Conservation (phyloP, 2,888 invertebrate genomes). For the Brenthis ino region DNA sequence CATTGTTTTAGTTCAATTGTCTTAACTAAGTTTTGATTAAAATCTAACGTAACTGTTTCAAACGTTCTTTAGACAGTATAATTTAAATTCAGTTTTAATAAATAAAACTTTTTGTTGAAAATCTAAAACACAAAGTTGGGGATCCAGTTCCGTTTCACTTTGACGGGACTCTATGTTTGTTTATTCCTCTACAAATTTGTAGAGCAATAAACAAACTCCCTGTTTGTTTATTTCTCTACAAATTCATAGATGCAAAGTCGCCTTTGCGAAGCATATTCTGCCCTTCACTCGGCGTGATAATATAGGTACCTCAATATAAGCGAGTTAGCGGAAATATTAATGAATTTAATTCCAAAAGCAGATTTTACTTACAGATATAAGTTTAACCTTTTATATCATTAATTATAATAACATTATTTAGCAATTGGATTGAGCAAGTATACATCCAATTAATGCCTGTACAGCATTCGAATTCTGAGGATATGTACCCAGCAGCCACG, state of each 20-base stretch:
- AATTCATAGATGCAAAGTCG: constrained; percentile 29
- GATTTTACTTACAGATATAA: constrained; percentile 4
- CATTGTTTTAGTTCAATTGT: constrained; percentile 8
- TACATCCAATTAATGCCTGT: neutral
- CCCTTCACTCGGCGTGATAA: constrained; percentile 24
- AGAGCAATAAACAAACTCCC: neutral
- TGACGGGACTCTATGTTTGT: neutral
- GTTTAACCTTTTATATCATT: constrained; percentile 9
- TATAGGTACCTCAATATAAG: constrained; percentile 21
- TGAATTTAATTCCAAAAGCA: constrained; percentile 11
- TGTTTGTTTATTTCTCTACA: constrained; percentile 26
- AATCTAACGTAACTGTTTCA: too few relatives aligned
- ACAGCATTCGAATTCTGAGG: constrained; percentile 4
- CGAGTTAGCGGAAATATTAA: constrained; percentile 30
- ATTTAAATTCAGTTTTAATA: too few relatives aligned
- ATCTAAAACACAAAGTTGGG: neutral
- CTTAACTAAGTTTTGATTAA: constrained; percentile 7
- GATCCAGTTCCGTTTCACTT: neutral
- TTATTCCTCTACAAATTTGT: constrained; percentile 17
- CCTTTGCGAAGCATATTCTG: constrained; percentile 12
- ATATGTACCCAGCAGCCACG: constrained; percentile 2
- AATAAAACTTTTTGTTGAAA: too few relatives aligned
- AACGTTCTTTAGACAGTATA: too few relatives aligned
- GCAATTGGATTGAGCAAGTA: neutral
- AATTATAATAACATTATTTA: neutral